phyloP scores from a whole-genome alignment of 2,113 vertebrate species.

The Crotalus horridus region DNA sequence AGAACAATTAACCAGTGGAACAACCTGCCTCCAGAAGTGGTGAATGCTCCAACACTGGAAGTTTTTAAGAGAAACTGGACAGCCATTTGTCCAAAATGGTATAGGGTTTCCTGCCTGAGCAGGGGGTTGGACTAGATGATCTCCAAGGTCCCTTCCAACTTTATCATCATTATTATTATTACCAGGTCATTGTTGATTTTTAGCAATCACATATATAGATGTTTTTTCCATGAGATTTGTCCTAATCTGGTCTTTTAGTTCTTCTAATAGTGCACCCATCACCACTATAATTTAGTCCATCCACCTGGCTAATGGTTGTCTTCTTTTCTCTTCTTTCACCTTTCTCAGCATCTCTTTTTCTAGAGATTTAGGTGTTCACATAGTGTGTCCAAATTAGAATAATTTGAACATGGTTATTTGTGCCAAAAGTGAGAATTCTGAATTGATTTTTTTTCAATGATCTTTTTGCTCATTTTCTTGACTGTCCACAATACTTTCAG shows the following conservation, averaged over 20 bases:
- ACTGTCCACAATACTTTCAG: not conserved
- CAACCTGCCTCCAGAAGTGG: no score
- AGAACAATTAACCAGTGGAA: no score
- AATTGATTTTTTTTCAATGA: not conserved
- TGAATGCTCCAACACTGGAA: no score
- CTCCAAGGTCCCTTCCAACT: no score
- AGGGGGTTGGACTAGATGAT: no score
- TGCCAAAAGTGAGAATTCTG: not conserved
- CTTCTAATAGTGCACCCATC: not conserved
- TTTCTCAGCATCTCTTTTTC: not conserved
- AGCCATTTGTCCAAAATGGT: no score
- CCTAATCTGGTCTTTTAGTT: not conserved
- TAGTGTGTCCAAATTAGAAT: not conserved
- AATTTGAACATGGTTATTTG: not conserved
- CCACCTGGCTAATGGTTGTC: not conserved
- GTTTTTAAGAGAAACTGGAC: no score
- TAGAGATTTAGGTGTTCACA: not conserved
- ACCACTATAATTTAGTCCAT: not conserved
- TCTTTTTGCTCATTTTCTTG: not conserved
- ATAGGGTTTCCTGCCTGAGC: no score
- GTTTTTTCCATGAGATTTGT: not conserved
- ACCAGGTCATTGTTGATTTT: not conserved
- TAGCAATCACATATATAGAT: not conserved
- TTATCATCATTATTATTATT: no score
- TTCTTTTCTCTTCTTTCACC: not conserved